phyloP scores from a whole-genome alignment of 2,797 vertebrate genomes.

The Alca torda region DNA sequence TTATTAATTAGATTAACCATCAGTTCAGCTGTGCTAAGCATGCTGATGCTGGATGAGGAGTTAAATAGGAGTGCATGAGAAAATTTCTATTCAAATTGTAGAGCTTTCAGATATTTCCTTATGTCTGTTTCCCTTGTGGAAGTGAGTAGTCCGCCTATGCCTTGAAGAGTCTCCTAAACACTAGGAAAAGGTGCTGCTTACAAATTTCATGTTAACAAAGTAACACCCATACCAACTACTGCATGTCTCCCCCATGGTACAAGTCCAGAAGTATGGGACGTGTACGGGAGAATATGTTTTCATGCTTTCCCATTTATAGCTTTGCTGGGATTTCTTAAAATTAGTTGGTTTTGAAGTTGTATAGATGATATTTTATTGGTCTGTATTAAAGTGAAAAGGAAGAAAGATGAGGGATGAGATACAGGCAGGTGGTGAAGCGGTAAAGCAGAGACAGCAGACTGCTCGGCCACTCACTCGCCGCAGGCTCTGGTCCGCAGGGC shows the following conservation, averaged over 20 bases:
- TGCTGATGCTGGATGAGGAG: background rate
- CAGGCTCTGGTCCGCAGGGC: background rate
- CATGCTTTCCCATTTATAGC: background rate
- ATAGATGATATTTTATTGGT: background rate
- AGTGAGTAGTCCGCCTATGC: background rate
- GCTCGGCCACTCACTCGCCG: fast-evolving
- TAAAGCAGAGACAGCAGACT: background rate
- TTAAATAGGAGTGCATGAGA: background rate
- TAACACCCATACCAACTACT: background rate
- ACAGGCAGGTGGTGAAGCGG: too few species aligned
- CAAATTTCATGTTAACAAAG: fast-evolving
- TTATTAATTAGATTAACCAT: background rate
- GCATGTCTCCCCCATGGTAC: fast-evolving
- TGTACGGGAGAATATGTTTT: background rate
- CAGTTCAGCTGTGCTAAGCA: background rate
- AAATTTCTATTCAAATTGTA: background rate
- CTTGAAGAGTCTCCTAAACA: background rate
- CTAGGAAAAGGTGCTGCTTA: background rate
- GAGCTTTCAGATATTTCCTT: background rate
- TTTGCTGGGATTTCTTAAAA: background rate
- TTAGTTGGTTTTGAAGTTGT: background rate
- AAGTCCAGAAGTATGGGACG: background rate
- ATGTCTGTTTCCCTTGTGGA: background rate
- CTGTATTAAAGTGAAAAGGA: background rate
- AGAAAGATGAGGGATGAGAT: background rate